Evolutionary conservation across 2,797 vertebrate genomes (phyloP).

Genomic region (Premnoplex brunnescens): DNA sequence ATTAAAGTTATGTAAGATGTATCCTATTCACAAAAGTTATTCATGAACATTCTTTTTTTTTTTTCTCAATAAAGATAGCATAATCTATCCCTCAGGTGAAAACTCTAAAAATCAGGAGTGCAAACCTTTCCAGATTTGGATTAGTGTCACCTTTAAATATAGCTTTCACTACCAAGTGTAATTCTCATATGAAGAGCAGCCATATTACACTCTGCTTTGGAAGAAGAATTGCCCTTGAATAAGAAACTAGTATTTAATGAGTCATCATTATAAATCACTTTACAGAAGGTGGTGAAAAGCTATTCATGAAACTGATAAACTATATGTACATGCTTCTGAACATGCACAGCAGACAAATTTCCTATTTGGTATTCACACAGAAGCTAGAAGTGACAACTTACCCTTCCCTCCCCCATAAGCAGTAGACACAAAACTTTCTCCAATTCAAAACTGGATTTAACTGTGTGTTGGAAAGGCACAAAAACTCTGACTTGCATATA

Average conservation of each 20-base stretch:
- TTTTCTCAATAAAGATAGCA: background rate
- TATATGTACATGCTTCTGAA: background rate
- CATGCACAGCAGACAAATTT: background rate
- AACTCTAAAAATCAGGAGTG: background rate
- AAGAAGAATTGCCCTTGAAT: background rate
- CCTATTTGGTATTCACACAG: background rate
- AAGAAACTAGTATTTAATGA: background rate
- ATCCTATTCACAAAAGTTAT: background rate
- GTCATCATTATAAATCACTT: conserved; percentile 34
- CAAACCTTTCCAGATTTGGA: background rate
- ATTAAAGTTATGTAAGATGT: background rate
- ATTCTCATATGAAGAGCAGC: background rate
- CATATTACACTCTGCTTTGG: background rate
- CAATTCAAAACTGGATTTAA: background rate
- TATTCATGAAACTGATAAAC: conserved; percentile 16
- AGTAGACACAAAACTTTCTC: background rate
- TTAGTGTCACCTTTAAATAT: background rate
- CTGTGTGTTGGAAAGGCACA: background rate
- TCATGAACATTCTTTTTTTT: background rate
- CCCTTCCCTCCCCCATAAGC: background rate
- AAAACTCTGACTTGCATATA: background rate
- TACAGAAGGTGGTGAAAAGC: background rate
- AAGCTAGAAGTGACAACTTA: background rate
- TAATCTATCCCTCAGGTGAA: background rate
- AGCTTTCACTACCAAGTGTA: background rate